phyloP scores from a whole-genome alignment of 2,113 vertebrate species.

The Trogon surrucura region DNA sequence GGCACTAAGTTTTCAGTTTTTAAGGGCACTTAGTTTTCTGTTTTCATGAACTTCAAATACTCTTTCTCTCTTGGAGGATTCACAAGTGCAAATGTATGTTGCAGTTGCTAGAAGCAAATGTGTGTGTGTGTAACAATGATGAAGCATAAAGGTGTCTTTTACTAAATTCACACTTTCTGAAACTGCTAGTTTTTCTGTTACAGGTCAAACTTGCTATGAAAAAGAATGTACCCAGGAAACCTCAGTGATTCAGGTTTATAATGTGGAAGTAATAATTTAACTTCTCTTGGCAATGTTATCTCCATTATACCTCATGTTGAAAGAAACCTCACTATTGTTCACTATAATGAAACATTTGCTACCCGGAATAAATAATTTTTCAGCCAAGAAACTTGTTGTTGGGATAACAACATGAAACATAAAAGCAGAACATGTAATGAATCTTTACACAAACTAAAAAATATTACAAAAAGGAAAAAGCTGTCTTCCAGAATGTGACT shows the following conservation, averaged over 20 bases:
- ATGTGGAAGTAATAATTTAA: not conserved
- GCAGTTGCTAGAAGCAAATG: not conserved
- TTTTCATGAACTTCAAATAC: not conserved
- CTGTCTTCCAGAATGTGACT: not conserved
- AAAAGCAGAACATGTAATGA: not conserved
- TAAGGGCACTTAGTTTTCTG: not conserved
- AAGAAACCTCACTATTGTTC: slow-evolving; percentile 21
- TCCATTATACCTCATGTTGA: not conserved
- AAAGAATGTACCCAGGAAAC: not conserved
- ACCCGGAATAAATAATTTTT: slow-evolving; percentile 6
- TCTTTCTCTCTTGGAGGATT: not conserved
- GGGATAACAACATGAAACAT: not conserved
- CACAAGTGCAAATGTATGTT: not conserved
- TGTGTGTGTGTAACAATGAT: not conserved
- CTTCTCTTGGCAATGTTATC: slow-evolving; percentile 1
- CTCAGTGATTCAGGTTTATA: not conserved
- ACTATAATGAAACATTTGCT: not conserved
- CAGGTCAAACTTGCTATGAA: not conserved
- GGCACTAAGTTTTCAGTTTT: not conserved
- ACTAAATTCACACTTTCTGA: not conserved
- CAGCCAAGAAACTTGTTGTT: slow-evolving; percentile 22
- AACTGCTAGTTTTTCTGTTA: not conserved
- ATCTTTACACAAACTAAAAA: not conserved
- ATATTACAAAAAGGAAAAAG: not conserved
- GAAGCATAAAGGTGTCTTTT: not conserved